Base-by-base conservation (phyloP, 1,140 invertebrate genomes). In the Apocrypta bakeri region DNA sequence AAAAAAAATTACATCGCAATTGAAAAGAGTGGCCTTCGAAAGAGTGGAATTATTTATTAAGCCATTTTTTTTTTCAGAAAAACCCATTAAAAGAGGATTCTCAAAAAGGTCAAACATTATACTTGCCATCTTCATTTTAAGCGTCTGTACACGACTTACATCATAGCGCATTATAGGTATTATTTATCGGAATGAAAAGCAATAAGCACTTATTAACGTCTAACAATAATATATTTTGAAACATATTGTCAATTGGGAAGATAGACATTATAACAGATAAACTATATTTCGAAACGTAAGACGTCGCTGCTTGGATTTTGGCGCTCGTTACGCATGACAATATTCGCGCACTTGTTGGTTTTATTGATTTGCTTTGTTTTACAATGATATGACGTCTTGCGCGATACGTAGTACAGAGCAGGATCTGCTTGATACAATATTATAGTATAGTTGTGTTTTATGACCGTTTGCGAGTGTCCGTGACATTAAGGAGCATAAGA, bases 221-320 rank as follows among this genome's bases (percentile, higher is more conserved):
- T 90, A 90, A 90, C 89, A 90, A 90, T 90, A 85, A 90, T 90
- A 90, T 90, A 90, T 90, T 89, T 90, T 87, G 85, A 88, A 89
- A 89, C 89, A 90, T 90, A 90, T 90, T 90, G 89, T 90, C 89
- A 89, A 90, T 83, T 90, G 86, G 88, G 86, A 86, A 87, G 84
- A 89, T 89, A 90, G 86, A 90, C 87, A 89, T 90, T 90, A 88
- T 88, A 90, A 90, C 86, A 89, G 83, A 90, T 90, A 89, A 90
- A 89, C 88, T 90, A 90, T 90, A 89, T 89, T 88, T 88, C 79
- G 84, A 90, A 89, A 88, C 87, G 83, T 89, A 88, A 86, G 86
- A 79, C 69, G 76, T 79, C 76, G 82, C 71, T 79, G 68, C 29
- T 83, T 83, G 64, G 63, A 25, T 78, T 82, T 71, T 64, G 75